These are phyloP conservation scores for Lepus timidus DNA, from an alignment of 2,113 vertebrate genomes.

Conservation along the genomic window DNA sequence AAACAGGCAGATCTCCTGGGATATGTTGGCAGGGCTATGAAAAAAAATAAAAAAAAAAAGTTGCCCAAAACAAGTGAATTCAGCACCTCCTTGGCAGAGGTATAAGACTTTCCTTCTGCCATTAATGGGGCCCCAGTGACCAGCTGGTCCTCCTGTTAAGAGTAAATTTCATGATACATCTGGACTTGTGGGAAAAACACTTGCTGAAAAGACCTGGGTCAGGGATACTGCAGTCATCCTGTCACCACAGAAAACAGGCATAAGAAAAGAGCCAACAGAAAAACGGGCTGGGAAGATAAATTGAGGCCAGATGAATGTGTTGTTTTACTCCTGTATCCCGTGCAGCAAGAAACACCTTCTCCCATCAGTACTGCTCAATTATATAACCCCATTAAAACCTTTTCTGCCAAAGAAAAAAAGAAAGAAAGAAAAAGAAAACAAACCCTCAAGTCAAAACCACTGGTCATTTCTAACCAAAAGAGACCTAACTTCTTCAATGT, in stretches of 20 bases:
- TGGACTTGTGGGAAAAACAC: background rate
- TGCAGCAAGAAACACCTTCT: background rate
- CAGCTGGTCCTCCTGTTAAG: background rate
- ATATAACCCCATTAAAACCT: background rate
- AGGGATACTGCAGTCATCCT: background rate
- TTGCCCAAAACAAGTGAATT: background rate
- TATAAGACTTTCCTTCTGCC: background rate
- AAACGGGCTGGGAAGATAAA: background rate
- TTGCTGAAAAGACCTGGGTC: background rate
- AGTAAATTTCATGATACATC: background rate
- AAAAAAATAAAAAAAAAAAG: background rate
- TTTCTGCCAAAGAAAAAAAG: background rate
- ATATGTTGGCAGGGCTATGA: background rate
- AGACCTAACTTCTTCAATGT: background rate
- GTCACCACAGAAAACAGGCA: background rate
- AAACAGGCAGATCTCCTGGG: background rate
- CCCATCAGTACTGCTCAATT: background rate
- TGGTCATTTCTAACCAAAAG: background rate
- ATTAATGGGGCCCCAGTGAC: background rate
- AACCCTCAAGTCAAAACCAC: background rate
- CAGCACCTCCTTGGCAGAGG: background rate
- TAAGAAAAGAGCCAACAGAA: background rate
- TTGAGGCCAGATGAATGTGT: background rate
- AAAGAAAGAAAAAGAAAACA: too few relatives aligned
- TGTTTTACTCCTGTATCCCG: background rate